A percentile compares a stretch with the other conserved stretches of the same genome.
These are phyloP conservation scores for Tricholauxania praeusta DNA, from an alignment of 2,888 invertebrate species.

Conservation along the genomic window DNA sequence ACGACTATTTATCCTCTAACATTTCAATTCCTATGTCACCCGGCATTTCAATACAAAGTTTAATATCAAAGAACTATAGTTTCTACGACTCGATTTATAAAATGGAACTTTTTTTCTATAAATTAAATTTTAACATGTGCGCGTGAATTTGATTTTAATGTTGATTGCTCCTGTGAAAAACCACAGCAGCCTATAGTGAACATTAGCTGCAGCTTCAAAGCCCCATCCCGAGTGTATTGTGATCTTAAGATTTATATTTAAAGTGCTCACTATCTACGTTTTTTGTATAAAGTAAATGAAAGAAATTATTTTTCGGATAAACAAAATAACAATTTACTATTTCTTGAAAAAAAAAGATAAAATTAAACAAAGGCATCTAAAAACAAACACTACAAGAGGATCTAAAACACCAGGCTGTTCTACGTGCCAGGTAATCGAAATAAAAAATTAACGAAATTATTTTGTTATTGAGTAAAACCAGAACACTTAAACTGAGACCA, in stretches of 20 bases:
- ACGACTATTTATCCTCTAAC: too few relatives aligned
- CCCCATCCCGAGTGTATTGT: neutral
- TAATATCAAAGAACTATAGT: too few relatives aligned
- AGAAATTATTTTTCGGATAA: slow-evolving; percentile 17
- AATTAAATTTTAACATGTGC: too few relatives aligned
- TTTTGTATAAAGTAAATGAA: neutral
- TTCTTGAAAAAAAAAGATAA: neutral
- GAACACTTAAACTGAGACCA: slow-evolving; percentile 33
- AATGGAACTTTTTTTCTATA: too few relatives aligned
- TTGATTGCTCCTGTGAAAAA: too few relatives aligned
- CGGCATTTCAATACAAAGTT: too few relatives aligned
- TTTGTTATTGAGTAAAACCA: slow-evolving; percentile 43
- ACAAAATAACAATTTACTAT: slow-evolving; percentile 13
- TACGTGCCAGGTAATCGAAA: slow-evolving; percentile 1
- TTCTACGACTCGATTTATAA: too few relatives aligned
- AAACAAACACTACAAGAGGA: neutral
- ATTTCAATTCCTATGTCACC: too few relatives aligned
- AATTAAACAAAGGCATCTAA: slow-evolving; percentile 11
- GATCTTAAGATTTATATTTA: neutral
- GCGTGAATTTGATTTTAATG: too few relatives aligned
- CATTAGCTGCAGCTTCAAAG: neutral
- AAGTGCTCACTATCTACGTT: neutral
- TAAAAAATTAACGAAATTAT: slow-evolving; percentile 26
- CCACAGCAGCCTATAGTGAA: neutral
- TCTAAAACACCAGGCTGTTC: neutral